Evolutionary conservation across 2,888 invertebrate genomes (phyloP), one percentile per base, ranked within the genome.

Genomic region (Carabus problematicus): DNA sequence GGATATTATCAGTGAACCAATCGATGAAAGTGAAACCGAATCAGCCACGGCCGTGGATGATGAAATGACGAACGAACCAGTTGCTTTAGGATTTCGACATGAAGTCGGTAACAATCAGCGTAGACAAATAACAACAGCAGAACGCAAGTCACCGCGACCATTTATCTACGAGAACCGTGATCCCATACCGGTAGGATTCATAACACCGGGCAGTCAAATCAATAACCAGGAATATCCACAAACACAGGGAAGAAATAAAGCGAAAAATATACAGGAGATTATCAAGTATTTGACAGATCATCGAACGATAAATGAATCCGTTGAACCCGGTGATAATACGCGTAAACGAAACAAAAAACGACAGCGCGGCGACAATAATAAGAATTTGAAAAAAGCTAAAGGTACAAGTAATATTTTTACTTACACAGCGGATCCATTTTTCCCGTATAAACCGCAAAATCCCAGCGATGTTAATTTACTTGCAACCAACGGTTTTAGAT

Each of bases 401-500:
- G 47, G 66, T 2, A 64, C 61, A 45, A 11, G 12, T 2, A 55
- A 63, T 40, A 55, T 9, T 18, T 61, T n/a, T 9, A 14, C 18
- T 47, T 54, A 29, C 19, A 9, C 56, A 55, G 12, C 63, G 56
- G 91, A 92, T 77, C 91, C 91, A 14, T 85, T 92, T 72, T 87
- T 87, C 76, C 86, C 84, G 1, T 92, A 85, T 75, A 92, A 91
- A 77, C 92, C 92, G 0, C 87, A 88, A 70, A 88, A 87, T 72
- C 91, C 91, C 0, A 87, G 90, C 42, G 92, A 92, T 67, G 86
- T 92, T 0, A 92, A 92, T 80, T 81, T 91, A 47, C 76, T 92
- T 73, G 91, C 91, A 2, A 86, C 89, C 47, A 82, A 80, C 45
- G 82, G 81, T 70, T 78, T 83, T 64, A 75, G 83, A 72, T 79